These are phyloP conservation scores for Echeneis naucrates DNA, from an alignment of 2,797 vertebrate species.

Conservation along the genomic window DNA sequence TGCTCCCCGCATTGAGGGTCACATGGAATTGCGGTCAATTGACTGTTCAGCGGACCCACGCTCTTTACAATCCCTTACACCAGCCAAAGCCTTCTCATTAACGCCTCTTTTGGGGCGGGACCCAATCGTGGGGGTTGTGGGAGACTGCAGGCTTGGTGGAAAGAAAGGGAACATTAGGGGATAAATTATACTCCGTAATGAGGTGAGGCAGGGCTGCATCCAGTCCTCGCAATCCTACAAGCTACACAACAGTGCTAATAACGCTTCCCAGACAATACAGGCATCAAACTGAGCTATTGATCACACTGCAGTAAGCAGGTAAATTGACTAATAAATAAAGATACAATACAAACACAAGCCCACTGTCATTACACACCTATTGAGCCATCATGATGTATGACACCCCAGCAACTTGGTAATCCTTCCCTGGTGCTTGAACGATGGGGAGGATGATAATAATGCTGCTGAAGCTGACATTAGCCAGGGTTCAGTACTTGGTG, in stretches of 20 bases:
- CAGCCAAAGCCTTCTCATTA: slow-evolving; percentile 67
- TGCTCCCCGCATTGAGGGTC: slow-evolving; percentile 54
- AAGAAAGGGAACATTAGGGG: slow-evolving; percentile 53
- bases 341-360: slow-evolving; percentile 54
- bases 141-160: slow-evolving; percentile 19
- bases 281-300: slow-evolving; percentile 65
- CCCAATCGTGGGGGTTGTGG: not conserved
- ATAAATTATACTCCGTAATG: slow-evolving; percentile 80
- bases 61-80: slow-evolving; percentile 57
- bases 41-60: slow-evolving; percentile 67
- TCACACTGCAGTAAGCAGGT: slow-evolving; percentile 69
- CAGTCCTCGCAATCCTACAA: slow-evolving; percentile 64
- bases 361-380: slow-evolving; percentile 60
- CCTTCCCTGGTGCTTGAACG: slow-evolving; percentile 25
- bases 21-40: slow-evolving; percentile 80
- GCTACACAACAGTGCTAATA: slow-evolving; percentile 62
- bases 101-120: slow-evolving; percentile 22
- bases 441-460: not conserved
- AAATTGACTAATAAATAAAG: slow-evolving; percentile 74
- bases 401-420: slow-evolving; percentile 33
- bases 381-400: slow-evolving; percentile 45
- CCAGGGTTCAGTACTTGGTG: not conserved
- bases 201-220: slow-evolving; percentile 67
- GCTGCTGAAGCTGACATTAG: not conserved
- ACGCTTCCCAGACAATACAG: slow-evolving; percentile 48